phyloP scores from a whole-genome alignment of 2,797 vertebrate species.

The Dendrocincla fuliginosa region DNA sequence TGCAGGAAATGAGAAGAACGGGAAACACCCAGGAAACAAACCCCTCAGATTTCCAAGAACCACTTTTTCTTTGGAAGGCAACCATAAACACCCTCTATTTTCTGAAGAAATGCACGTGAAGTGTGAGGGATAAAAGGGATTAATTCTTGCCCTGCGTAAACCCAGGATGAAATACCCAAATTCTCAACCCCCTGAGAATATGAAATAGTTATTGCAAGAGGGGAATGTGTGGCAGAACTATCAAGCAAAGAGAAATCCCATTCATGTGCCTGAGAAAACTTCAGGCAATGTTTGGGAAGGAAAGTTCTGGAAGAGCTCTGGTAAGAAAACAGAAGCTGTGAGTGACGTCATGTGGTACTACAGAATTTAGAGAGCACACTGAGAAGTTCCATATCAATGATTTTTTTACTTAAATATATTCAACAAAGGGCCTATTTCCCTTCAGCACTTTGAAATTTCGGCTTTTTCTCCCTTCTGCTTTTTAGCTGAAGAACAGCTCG shows the following conservation, averaged over 20 bases:
- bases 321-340: slow-evolving; percentile 26
- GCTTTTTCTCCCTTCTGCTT: background rate
- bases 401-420: slow-evolving; percentile 38
- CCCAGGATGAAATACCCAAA: background rate
- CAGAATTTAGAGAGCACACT: slow-evolving; percentile 31
- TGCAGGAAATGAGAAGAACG: background rate
- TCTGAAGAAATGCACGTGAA: background rate
- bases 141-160: slow-evolving; percentile 8
- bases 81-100: background rate
- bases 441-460: slow-evolving; percentile 26
- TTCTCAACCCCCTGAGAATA: slow-evolving; percentile 9
- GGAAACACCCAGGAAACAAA: slow-evolving; percentile 28
- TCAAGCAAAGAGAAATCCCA: slow-evolving; percentile 16
- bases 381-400: slow-evolving; percentile 24
- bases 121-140: slow-evolving; percentile 20
- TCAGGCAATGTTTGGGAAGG: rapidly evolving
- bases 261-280: slow-evolving; percentile 18
- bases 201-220: background rate
- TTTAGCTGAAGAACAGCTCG: background rate
- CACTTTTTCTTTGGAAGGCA: background rate
- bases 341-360: background rate
- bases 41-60: slow-evolving; percentile 17
- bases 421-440: slow-evolving; percentile 37
- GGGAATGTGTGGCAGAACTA: background rate
- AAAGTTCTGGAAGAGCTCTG: background rate